Base-by-base conservation (phyloP, 2,113 vertebrate species). In the Uria lomvia region DNA sequence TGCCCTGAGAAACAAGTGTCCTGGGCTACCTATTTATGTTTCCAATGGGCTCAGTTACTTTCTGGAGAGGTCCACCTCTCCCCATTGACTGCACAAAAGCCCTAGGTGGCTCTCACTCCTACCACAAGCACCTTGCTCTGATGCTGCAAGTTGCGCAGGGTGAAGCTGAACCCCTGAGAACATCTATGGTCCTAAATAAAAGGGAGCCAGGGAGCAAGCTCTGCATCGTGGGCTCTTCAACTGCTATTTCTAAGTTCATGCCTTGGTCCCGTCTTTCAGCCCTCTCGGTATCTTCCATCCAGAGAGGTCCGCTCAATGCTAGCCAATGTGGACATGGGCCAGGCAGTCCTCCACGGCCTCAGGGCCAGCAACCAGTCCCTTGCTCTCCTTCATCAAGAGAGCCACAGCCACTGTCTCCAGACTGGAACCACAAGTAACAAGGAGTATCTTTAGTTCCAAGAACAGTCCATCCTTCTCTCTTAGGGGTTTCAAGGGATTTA, bases 211-310 rank as follows among this genome's bases (percentile, higher is more conserved):
- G 36, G 29, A 58, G 12, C 42, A 79, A 85, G 11, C 1, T 40
- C 52, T n/a, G 19, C n/a, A 14, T n/a, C 0, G 0, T 1, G 3
- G 27, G 42, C 23, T 66, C 27, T 70, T 36, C 50, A 43, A 1
- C 26, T 2, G 7, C 42, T 59, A 2, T 43, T 27, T 34, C 47
- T 34, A 42, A 58, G 30, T 38, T 72, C 30, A 5, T 17, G 55
- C 22, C 43, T 63, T 45, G 20, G 26, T 29, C 72, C 49, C 30
- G 18, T 40, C n/a, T 65, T 88, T 63, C 71, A 83, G 50, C 20
- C 21, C 12, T 42, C 29, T 20, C 15, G 6, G 30, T 32, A 26
- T 52, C 65, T 62, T 66, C 42, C 49, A 53, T 8, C 16, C 38
- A 94, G 56, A 26, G 20, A 65, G 22, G 4, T 67, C 75, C 53